Evolutionary conservation across 92 coral and sea anemone genomes (phyloP).

Genomic region (Desmophyllum pertusum): DNA sequence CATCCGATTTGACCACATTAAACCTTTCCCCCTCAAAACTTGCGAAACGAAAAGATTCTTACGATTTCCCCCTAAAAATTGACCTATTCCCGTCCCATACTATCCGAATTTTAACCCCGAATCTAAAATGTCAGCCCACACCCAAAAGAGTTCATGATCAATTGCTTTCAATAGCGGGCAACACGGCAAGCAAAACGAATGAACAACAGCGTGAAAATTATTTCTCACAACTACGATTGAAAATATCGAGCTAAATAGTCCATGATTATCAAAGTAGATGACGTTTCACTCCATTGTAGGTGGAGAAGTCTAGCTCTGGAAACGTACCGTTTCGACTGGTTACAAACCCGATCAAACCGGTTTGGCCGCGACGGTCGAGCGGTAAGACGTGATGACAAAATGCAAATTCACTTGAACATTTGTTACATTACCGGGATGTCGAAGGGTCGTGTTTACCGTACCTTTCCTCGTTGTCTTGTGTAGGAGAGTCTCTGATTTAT

Average conservation of each 20-base stretch:
- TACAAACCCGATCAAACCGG: slow-evolving; percentile 53
- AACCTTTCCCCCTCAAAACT: neutral
- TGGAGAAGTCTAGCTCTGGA: slow-evolving; percentile 44
- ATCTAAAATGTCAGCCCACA: neutral
- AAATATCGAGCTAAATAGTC: neutral
- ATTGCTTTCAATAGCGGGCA: neutral
- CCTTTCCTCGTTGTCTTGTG: slow-evolving; percentile 45
- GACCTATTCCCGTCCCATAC: neutral
- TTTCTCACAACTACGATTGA: neutral
- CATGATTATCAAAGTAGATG: neutral
- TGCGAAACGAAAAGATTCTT: neutral
- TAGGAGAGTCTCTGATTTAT: slow-evolving; percentile 24
- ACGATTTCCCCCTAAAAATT: neutral
- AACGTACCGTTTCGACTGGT: slow-evolving; percentile 55
- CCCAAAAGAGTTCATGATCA: neutral
- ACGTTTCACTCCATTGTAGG: slow-evolving; percentile 53
- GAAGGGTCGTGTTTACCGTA: slow-evolving; percentile 15
- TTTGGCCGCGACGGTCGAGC: slow-evolving; percentile 55
- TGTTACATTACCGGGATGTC: slow-evolving; percentile 37
- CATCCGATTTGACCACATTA: neutral
- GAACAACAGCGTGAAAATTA: neutral
- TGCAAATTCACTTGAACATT: slow-evolving; percentile 44
- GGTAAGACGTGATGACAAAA: slow-evolving; percentile 30
- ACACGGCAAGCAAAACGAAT: too few relatives aligned
- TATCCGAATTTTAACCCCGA: neutral